These are phyloP conservation scores for Gephyroberyx darwinii DNA, from an alignment of 2,797 vertebrate species.

Conservation along the genomic window DNA sequence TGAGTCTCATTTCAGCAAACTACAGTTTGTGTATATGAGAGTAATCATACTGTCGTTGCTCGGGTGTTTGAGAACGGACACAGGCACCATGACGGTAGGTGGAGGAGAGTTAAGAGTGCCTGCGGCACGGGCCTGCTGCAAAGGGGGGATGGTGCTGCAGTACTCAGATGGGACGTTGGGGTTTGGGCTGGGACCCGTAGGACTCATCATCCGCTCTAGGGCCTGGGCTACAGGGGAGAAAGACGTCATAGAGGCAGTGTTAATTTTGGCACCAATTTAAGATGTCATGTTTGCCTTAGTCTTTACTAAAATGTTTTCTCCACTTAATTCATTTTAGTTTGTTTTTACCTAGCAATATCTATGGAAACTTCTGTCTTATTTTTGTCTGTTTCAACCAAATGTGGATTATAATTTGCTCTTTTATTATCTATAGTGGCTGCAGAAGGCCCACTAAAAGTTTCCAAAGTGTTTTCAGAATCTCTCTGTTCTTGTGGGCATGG, in stretches of 20 bases:
- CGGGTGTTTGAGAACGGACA: constrained; percentile 90
- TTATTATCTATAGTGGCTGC: no score
- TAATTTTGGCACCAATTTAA: constrained; percentile 2
- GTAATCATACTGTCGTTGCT: constrained; percentile 83
- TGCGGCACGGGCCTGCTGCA: constrained; percentile 85
- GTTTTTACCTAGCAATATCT: background rate
- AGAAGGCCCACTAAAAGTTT: no score
- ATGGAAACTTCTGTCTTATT: background rate
- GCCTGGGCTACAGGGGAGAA: constrained; percentile 83
- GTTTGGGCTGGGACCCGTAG: constrained; percentile 87
- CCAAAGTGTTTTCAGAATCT: no score
- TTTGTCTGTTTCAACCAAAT: background rate
- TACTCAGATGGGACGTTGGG: constrained; percentile 86
- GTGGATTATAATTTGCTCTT: no score
- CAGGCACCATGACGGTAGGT: constrained; percentile 86
- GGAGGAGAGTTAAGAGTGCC: constrained; percentile 84
- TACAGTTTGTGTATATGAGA: background rate
- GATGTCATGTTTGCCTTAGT: no score
- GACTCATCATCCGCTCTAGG: constrained; percentile 96
- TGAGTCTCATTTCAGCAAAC: background rate
- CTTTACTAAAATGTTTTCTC: background rate
- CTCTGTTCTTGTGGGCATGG: no score
- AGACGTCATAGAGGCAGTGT: background rate
- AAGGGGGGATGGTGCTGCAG: constrained; percentile 83
- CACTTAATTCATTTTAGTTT: background rate